Conservation (phyloP, 2,113 vertebrate species). For the Nasalis larvatus region DNA sequence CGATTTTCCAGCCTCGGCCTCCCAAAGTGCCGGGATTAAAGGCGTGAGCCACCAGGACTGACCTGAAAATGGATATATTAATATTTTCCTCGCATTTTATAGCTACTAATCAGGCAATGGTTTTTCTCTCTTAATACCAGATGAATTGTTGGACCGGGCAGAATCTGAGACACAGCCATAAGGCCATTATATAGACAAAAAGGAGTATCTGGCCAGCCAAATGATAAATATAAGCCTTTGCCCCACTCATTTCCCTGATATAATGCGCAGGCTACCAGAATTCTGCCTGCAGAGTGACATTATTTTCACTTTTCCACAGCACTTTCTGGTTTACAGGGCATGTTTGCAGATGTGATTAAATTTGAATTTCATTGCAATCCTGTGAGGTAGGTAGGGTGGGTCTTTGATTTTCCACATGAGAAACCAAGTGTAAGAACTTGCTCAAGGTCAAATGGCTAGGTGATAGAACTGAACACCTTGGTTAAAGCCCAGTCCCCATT, state of each 20-base stretch:
- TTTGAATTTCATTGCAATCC: background rate
- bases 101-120: background rate
- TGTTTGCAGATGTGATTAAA: background rate
- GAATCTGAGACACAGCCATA: background rate
- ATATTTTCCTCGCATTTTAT: background rate
- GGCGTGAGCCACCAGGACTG: too few relatives aligned
- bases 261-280: background rate
- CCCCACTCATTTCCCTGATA: background rate
- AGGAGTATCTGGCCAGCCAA: background rate
- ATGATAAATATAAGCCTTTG: background rate
- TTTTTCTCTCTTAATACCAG: background rate
- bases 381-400: background rate
- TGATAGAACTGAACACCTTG: background rate
- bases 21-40: too few relatives aligned
- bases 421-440: conserved; percentile 11
- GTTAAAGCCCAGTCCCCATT: background rate
- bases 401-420: conserved; percentile 28
- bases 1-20: too few relatives aligned
- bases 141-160: background rate
- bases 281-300: background rate
- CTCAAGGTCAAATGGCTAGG: background rate
- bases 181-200: background rate
- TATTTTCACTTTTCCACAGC: background rate
- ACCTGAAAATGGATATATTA: background rate
- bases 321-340: background rate